Base-by-base conservation (phyloP, 2,113 vertebrate genomes). In the Nannospalax galili region DNA sequence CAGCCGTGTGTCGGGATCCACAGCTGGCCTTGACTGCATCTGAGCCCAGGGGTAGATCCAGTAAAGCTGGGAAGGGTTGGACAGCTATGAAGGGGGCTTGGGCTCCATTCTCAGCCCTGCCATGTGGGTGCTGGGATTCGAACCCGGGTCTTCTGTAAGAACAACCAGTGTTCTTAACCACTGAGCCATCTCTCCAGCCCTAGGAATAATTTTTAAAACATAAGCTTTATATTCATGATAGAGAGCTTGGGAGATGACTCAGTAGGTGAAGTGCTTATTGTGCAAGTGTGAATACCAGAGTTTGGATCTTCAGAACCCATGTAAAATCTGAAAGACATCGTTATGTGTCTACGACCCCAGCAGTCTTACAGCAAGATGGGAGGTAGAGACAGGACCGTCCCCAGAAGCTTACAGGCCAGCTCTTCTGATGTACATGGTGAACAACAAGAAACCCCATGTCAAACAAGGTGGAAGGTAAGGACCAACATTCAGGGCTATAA, bases 1-100 rank as follows among this genome's bases (percentile, higher is more conserved):
- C 98, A 0, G 99, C 99, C 0, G 99, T 99, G 97, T 99, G 99
- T 8, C 99, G 98, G 48, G 99, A 99, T 22, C 99, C 99, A 3
- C 99, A 99, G 98, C 99, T 99, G 97, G 99, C 98, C 1, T 52
- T n/a, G 48, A 45, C 75, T 40, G 99, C 97, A 52, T 99, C 99
- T 56, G 97, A 94, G 7, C 97, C 98, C 19, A 97, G 90, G 0
- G 99, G 98, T 67, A 99, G 97, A 16, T 99, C 99, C 96, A 99
- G 95, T 52, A 99, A 94, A 0, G 99, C 99, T 0, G 99, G 99
- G 95, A 99, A 99, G 0, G 99, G 98, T 98, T 99, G 99, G 95
- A 99, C 98, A 4, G 99, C 98, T 96, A 99, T 99, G 97, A 99
- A 99, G 19, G 98, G 19, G 0, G 73, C 97, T 0, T 92, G 0